Evolutionary conservation across 2,888 invertebrate genomes (phyloP).

Genomic region (Formica aserva): DNA sequence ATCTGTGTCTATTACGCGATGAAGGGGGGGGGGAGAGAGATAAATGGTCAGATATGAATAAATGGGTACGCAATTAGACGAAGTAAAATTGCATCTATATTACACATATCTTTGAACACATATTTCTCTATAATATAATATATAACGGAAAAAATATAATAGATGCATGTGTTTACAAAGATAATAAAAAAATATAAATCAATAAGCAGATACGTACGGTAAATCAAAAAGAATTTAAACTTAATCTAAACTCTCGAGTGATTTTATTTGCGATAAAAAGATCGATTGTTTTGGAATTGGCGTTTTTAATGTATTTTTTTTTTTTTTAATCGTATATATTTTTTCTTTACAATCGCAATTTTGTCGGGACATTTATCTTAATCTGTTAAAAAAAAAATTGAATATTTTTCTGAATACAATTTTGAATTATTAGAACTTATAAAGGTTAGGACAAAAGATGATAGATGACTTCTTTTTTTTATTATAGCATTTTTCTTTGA

Average conservation of each 20-base stretch:
- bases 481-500: not conserved
- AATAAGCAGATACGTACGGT: not conserved
- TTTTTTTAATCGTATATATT: not conserved
- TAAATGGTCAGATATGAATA: slow-evolving; percentile 7
- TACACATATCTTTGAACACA: not conserved
- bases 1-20: slow-evolving; percentile 52
- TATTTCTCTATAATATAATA: not conserved
- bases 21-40: not conserved
- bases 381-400: not conserved
- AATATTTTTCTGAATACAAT: not conserved
- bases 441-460: not conserved
- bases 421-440: not conserved
- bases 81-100: slow-evolving; percentile 29
- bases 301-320: not conserved
- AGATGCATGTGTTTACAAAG: not conserved
- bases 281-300: not conserved
- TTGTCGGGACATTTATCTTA: not conserved
- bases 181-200: not conserved
- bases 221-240: slow-evolving; percentile 1
- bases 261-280: slow-evolving; percentile 4
- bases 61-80: slow-evolving; percentile 23
- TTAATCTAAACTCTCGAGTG: not conserved
- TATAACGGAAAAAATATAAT: not conserved
- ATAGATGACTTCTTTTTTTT: not conserved
- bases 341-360: not conserved